Evolutionary conservation across 2,113 vertebrate species (phyloP).

Genomic region (Furnarius figulus): DNA sequence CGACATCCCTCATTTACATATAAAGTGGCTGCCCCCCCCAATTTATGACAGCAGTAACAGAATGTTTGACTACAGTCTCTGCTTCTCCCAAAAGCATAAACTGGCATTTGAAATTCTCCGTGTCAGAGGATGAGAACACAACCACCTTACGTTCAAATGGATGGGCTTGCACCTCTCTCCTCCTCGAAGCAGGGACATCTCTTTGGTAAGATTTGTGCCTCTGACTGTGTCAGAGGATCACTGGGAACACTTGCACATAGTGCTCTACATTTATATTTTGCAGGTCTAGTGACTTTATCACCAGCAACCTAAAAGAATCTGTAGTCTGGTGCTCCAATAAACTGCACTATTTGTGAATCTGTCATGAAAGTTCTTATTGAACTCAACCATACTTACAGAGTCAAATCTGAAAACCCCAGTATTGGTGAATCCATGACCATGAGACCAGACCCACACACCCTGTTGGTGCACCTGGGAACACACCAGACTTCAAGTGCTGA

Average conservation of each 20-base stretch:
- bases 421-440: rapidly evolving
- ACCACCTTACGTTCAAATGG: not conserved
- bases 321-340: not conserved
- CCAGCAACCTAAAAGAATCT: not conserved
- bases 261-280: not conserved
- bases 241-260: not conserved
- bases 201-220: not conserved
- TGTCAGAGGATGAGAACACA: not conserved
- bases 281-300: not conserved
- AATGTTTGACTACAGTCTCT: not conserved
- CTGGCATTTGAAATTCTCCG: not conserved
- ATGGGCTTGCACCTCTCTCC: not conserved
- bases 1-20: not conserved
- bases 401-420: not conserved
- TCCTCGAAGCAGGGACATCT: not conserved
- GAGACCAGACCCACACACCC: not conserved
- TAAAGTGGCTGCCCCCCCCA: not conserved
- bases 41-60: not conserved
- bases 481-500: not conserved
- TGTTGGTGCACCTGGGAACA: not conserved
- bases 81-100: not conserved
- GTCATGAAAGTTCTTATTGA: not conserved
- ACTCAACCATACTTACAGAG: not conserved
- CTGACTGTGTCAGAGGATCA: not conserved
- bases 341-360: not conserved